phyloP scores from a whole-genome alignment of 2,113 vertebrate species.

The Madoqua kirkii region DNA sequence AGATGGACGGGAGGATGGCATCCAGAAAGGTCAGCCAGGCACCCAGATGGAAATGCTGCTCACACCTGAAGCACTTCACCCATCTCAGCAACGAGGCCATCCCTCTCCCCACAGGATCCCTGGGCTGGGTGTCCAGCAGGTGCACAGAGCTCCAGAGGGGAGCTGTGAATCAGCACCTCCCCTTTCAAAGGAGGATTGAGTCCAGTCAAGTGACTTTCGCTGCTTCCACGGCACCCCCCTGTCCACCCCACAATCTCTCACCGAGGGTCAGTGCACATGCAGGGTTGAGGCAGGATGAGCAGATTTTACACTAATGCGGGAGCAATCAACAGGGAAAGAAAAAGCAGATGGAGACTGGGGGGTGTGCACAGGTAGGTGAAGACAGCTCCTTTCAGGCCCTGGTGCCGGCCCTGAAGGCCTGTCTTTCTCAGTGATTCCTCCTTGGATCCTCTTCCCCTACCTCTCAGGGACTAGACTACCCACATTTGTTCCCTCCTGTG shows the following conservation, averaged over 20 bases:
- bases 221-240: background rate
- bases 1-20: background rate
- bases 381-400: background rate
- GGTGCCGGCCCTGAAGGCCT: background rate
- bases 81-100: background rate
- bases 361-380: background rate
- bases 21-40: background rate
- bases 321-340: background rate
- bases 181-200: background rate
- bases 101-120: background rate
- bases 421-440: background rate
- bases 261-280: slow-evolving; percentile 19
- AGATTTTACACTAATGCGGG: background rate
- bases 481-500: background rate
- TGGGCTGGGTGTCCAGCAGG: background rate
- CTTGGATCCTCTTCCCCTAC: background rate
- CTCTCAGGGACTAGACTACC: background rate
- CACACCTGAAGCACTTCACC: background rate
- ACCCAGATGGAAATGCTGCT: slow-evolving; percentile 36
- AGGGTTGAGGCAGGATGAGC: background rate
- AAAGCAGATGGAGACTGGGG: background rate
- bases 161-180: background rate
- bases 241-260: background rate
- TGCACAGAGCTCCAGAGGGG: background rate
- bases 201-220: background rate